phyloP scores from a whole-genome alignment of 2,113 vertebrate species.

The Muscicapa adusta region DNA sequence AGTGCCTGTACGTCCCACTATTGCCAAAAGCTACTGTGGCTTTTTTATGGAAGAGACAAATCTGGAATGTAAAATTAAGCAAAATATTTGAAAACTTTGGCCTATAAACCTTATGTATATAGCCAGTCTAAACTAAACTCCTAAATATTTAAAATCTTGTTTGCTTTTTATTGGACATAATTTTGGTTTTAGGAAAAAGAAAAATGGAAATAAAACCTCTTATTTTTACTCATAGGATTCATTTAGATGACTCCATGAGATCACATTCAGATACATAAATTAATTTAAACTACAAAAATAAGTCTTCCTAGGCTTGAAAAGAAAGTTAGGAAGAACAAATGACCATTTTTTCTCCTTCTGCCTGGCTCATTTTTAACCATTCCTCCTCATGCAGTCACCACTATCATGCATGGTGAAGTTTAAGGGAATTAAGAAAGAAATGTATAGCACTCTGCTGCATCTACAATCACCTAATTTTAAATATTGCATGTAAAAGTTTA shows the following conservation, averaged over 20 bases:
- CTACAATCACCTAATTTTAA: neutral
- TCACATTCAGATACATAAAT: neutral
- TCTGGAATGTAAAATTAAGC: neutral
- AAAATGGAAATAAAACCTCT: slow-evolving; percentile 9
- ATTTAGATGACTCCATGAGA: neutral
- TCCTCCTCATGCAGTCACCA: neutral
- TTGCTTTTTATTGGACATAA: slow-evolving; percentile 37
- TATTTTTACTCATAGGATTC: neutral
- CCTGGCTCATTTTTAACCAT: neutral
- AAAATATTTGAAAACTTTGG: slow-evolving; percentile 12
- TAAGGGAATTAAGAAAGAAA: neutral
- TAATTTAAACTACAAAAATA: neutral
- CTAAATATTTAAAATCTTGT: slow-evolving; percentile 60
- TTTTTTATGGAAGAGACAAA: slow-evolving; percentile 10
- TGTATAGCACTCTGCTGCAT: neutral
- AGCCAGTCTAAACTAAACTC: neutral
- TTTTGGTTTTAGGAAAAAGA: slow-evolving; percentile 1
- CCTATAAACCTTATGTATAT: neutral
- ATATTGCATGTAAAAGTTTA: neutral
- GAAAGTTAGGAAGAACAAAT: neutral
- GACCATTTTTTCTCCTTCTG: neutral
- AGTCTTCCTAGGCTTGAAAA: neutral
- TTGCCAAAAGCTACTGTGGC: neutral
- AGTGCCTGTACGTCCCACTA: neutral
- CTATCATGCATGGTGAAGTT: neutral